Base-by-base conservation (phyloP, 2,797 vertebrate genomes). In the Alauda arvensis region DNA sequence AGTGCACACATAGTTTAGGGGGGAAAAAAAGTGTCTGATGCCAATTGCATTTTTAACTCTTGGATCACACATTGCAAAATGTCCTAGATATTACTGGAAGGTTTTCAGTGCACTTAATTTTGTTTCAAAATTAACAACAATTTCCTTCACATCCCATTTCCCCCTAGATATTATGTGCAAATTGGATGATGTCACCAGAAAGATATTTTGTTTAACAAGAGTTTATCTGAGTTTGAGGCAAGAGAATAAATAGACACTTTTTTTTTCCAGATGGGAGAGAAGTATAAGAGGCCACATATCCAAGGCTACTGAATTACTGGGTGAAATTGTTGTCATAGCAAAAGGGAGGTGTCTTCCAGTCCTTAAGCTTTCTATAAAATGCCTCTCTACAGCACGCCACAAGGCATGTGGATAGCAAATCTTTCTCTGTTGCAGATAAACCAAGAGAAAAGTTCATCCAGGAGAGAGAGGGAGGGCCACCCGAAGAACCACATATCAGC, bases 171-270 rank as follows among this genome's bases (percentile, higher is more conserved):
- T 20, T 39, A 59, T 59, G 34, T 6, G 20, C 24, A 34, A 87
- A 78, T 87, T 93, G 77, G 57, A 83, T 85, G 75, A 51, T 81
- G 42, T 75, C 51, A 83, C 45, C 28, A 85, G 57, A 82, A 91
- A 84, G 60, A 61, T 14, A 56, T 66, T 67, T 77, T 86, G 40
- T 80, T 88, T 90, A 75, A 60, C 48, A 74, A 46, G 71, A 88
- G 49, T 89, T 85, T 84, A 68, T 68, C 21, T 42, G 52, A 88
- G 37, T 84, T 92, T 80, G 91, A 91, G 80, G 57, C 46, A 85
- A 92, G 55, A 67, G 12, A 67, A 82, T 39, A 57, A 72, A 76
- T 33, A 82, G 67, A 71, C 62, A n/a, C 3, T 65, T 83, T 93
- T 87, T 85, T 69, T 85, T 84, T 89, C 55, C 14, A 66, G 46